Evolutionary conservation across 2,797 vertebrate genomes (phyloP), one percentile per base, ranked within the genome.

Genomic region (Peromyscus attwateri): DNA sequence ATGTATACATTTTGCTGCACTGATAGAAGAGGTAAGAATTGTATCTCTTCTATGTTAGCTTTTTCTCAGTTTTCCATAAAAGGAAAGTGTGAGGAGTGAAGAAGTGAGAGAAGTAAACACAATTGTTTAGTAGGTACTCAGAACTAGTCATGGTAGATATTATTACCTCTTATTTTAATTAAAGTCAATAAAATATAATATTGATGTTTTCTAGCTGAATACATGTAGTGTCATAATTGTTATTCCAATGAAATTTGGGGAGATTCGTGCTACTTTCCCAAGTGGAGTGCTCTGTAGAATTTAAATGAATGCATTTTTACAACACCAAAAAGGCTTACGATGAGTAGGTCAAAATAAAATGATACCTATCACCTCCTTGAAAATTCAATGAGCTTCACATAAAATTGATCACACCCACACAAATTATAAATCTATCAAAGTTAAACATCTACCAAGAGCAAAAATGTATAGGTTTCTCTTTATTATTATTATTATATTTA

Each of bases 401-500:
- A 92, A 4, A 81, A 96, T 57, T 91, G 79, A 91, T 96, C 62
- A 83, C 43, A 95, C 62, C 73, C 55, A 92, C 57, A 92, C 3
- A 95, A 92, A 96, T 90, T 96, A 89, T 88, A 94, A 96, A 76
- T 85, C 62, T 85, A 77, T 90, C 81, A 94, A 94, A 82, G 49
- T 85, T 88, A 97, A 90, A 95, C 80, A 81, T 93, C 34, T 95
- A 93, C 85, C 19, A 92, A 87, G 43, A 83, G 6, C 17, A 92
- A 49, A 94, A 23, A 34, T 62, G 55, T 82, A 77, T 27, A 81
- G n/a, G 21, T n/a, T n/a, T 95, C 17, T 60, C 16, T 92, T 92
- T 88, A 84, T 93, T 84, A n/a, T 70, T 16, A 68, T 17, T 31
- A 16, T 34, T 12, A 68, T 68, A 34, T 17, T 8, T 70, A n/a